A percentile compares a stretch with the other conserved stretches of the same genome.
phyloP scores from a whole-genome alignment of 1,140 invertebrate species.

The Drosophila pseudoananassae region DNA sequence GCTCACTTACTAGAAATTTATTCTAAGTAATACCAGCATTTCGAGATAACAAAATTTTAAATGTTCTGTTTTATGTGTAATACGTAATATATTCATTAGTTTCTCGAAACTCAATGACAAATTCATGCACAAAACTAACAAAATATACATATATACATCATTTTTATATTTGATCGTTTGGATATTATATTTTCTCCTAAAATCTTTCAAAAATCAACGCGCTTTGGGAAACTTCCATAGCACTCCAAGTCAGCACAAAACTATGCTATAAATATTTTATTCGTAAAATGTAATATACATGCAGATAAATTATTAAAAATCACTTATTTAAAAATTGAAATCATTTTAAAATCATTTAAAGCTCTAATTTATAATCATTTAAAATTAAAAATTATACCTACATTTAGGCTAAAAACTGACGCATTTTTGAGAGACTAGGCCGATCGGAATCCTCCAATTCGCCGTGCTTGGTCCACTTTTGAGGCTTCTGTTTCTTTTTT shows the following conservation, averaged over 20 bases:
- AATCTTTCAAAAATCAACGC: too few relatives aligned
- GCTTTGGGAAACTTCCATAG: not conserved
- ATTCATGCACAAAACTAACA: not conserved
- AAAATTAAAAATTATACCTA: not conserved
- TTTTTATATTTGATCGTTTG: not conserved
- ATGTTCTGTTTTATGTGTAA: too few relatives aligned
- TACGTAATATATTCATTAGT: too few relatives aligned
- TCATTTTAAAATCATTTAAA: not conserved
- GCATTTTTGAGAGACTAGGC: not conserved
- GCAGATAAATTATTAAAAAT: conserved; percentile 3
- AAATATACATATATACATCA: not conserved
- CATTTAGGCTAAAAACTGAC: not conserved
- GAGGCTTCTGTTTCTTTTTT: conserved; percentile 17
- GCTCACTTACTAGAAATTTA: too few relatives aligned
- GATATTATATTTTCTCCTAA: not conserved
- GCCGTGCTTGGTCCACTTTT: not conserved
- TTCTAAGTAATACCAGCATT: too few relatives aligned
- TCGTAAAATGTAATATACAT: not conserved
- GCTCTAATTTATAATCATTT: not conserved
- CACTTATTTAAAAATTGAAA: too few relatives aligned
- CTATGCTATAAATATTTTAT: conserved; percentile 9
- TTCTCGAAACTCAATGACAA: too few relatives aligned
- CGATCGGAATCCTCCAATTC: not conserved
- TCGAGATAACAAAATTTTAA: too few relatives aligned
- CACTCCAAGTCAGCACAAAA: not conserved